phyloP scores from a whole-genome alignment of 2,797 vertebrate species.

The Anguilla marmorata region DNA sequence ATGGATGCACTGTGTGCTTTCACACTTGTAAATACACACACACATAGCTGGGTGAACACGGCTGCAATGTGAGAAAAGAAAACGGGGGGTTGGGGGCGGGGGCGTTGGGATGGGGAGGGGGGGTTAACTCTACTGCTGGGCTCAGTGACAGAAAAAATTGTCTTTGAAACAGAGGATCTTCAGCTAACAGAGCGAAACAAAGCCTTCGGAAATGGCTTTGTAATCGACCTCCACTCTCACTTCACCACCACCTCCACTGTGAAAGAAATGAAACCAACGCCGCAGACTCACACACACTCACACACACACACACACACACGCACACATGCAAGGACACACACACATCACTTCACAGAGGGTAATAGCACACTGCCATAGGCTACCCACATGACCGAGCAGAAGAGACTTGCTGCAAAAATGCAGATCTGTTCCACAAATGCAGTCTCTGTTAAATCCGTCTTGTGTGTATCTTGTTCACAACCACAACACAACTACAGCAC shows the following conservation, averaged over 20 bases:
- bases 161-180: constrained; percentile 60
- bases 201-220: constrained; percentile 64
- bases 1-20: not conserved
- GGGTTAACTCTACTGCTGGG: constrained; percentile 31
- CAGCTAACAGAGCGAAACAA: constrained; percentile 61
- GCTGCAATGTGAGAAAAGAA: not conserved
- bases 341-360: not conserved
- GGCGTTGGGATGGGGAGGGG: not conserved
- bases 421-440: not conserved
- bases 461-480: not conserved
- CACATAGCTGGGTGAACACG: not conserved
- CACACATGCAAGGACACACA: not conserved
- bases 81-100: not conserved
- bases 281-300: not conserved
- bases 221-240: constrained; percentile 63
- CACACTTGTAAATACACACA: not conserved
- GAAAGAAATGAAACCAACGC: constrained; percentile 20
- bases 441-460: not conserved
- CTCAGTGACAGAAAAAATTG: constrained; percentile 60
- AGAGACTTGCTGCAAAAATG: not conserved
- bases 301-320: not conserved
- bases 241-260: constrained; percentile 27
- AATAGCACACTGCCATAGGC: not conserved
- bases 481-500: not conserved
- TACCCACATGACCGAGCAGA: not conserved